Percentiles rank a stretch among this genome's conserved stretches.
These are phyloP conservation scores for Xestoiulus laeticollis DNA, from an alignment of 2,888 invertebrate genomes.

Conservation along the genomic window DNA sequence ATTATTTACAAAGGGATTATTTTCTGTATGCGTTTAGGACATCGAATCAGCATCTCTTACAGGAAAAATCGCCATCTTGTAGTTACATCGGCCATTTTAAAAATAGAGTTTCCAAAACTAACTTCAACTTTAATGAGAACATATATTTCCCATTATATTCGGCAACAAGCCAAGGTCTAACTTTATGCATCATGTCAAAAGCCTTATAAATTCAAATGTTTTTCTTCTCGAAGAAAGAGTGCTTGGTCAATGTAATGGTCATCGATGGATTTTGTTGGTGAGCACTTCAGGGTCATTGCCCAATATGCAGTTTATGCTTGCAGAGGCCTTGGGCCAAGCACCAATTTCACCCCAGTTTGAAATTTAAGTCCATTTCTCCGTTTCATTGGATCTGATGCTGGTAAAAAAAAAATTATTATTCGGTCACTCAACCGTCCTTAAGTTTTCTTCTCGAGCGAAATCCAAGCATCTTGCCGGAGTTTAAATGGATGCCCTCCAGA, in stretches of 20 bases:
- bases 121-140: not conserved
- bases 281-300: constrained; percentile 24
- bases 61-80: too few species aligned
- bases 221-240: not conserved
- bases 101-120: too few species aligned
- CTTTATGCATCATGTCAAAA: not conserved
- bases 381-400: not conserved
- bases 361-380: constrained; percentile 1
- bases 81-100: too few species aligned
- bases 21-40: too few species aligned
- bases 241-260: constrained; percentile 12
- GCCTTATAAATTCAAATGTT: constrained; percentile 41
- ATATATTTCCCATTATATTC: not conserved
- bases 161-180: not conserved
- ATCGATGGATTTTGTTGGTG: constrained; percentile 24
- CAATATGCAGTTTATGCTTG: not conserved
- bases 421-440: constrained; percentile 41
- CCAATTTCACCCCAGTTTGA: constrained; percentile 30
- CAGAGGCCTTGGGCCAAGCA: constrained; percentile 2
- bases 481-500: constrained; percentile 38
- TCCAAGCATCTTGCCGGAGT: not conserved
- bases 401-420: constrained; percentile 11
- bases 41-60: too few species aligned
- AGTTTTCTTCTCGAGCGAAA: constrained; percentile 14
- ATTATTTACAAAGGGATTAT: too few species aligned